A percentile compares a stretch with the other conserved stretches of the same genome.
These are phyloP conservation scores for Cheilosia vernalis DNA, from an alignment of 2,888 invertebrate genomes.

Conservation along the genomic window DNA sequence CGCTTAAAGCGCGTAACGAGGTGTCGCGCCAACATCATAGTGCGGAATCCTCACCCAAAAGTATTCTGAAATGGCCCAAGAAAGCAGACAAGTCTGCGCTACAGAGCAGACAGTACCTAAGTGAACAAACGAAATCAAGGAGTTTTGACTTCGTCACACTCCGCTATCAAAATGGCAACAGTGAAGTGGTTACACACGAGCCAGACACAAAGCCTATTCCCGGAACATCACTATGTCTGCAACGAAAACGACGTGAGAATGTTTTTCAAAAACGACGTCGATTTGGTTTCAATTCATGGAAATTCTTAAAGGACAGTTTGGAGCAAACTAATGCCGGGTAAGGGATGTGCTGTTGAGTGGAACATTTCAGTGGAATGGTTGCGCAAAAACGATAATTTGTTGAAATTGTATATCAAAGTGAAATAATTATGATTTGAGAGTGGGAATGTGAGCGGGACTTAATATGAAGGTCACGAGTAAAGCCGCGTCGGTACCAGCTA, in stretches of 20 bases:
- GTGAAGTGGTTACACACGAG: slow-evolving; percentile 43
- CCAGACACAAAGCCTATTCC: slow-evolving; percentile 15
- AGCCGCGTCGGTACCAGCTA: no score
- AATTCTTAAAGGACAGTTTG: slow-evolving; percentile 30
- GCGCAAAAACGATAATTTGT: background rate
- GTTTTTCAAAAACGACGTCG: slow-evolving; percentile 57
- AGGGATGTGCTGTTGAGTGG: background rate
- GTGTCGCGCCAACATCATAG: slow-evolving; percentile 32
- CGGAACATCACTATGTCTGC: slow-evolving; percentile 37
- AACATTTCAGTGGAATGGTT: background rate
- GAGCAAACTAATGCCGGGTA: slow-evolving; percentile 36
- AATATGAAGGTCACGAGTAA: no score
- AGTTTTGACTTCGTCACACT: slow-evolving; percentile 68
- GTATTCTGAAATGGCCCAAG: slow-evolving; percentile 56
- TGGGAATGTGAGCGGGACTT: no score
- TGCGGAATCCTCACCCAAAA: slow-evolving; percentile 54
- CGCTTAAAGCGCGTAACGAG: slow-evolving; percentile 38
- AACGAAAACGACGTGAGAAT: slow-evolving; percentile 46
- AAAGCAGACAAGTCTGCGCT: slow-evolving; percentile 52
- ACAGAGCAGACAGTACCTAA: slow-evolving; percentile 36
- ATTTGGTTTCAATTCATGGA: slow-evolving; percentile 52
- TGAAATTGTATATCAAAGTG: no score
- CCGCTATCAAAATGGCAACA: slow-evolving; percentile 75
- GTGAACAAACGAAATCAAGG: slow-evolving; percentile 60
- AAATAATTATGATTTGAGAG: no score